phyloP scores from a whole-genome alignment of 1,140 invertebrate genomes.

The Eueides isabella region DNA sequence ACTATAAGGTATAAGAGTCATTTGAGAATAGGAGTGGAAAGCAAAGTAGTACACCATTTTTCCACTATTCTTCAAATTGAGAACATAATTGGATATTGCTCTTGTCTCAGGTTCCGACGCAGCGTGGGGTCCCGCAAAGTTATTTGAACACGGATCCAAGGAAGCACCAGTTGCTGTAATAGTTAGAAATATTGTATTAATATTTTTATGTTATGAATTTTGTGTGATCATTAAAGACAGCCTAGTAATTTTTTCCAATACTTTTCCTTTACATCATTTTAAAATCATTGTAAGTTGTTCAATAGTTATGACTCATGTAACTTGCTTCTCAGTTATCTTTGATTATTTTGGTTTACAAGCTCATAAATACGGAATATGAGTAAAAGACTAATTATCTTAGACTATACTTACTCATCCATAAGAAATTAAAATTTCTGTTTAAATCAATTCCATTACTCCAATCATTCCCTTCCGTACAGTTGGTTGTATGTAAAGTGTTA shows the following conservation, averaged over 20 bases:
- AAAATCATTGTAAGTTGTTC: no score
- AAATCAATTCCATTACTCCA: constrained; percentile 52
- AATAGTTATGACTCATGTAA: no score
- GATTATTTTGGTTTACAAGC: no score
- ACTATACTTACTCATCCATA: constrained; percentile 48
- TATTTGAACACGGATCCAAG: constrained; percentile 38
- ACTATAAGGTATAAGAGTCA: constrained; percentile 44
- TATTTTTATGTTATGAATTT: no score
- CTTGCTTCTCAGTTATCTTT: no score
- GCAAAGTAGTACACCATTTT: constrained; percentile 41
- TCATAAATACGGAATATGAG: no score
- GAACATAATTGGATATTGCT: constrained; percentile 41
- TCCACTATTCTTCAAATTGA: constrained; percentile 30
- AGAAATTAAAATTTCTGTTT: constrained; percentile 51
- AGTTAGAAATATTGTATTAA: neutral
- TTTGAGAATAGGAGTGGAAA: constrained; percentile 42
- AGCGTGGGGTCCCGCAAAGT: constrained; percentile 37
- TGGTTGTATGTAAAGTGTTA: constrained; percentile 38
- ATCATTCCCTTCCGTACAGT: constrained; percentile 41
- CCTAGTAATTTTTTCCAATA: no score
- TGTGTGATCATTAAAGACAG: no score
- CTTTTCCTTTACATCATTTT: no score
- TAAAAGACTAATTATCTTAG: no score
- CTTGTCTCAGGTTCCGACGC: constrained; percentile 32
- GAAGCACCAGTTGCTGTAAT: constrained; percentile 43